A percentile compares a stretch with the other conserved stretches of the same genome.
Conservation (phyloP, 2,888 invertebrate species). For the Zygaena filipendulae region DNA sequence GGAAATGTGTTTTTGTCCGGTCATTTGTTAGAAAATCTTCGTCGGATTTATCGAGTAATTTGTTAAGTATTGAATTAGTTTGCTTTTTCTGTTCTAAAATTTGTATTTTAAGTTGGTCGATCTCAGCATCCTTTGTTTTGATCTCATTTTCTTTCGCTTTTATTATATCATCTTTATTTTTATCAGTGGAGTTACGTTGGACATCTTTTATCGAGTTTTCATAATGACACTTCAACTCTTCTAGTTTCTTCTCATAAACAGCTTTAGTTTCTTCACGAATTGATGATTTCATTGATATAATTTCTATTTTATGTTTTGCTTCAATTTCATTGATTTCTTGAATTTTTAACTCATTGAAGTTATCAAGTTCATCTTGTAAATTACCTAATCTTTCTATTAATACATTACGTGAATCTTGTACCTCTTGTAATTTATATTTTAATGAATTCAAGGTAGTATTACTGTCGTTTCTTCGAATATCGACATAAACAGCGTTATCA, state of each 20-base stretch:
- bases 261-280: conserved; percentile 31
- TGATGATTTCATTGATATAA: conserved; percentile 28
- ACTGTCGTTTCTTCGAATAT: conserved; percentile 25
- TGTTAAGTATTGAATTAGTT: conserved; percentile 28
- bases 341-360: conserved; percentile 31
- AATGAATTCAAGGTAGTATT: conserved; percentile 27
- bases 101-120: conserved; percentile 26
- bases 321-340: conserved; percentile 40
- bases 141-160: conserved; percentile 31
- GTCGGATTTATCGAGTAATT: conserved; percentile 27
- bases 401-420: conserved; percentile 31
- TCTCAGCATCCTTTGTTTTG: conserved; percentile 34
- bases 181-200: conserved; percentile 19
- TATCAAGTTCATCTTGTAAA: conserved; percentile 34
- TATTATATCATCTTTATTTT: conserved; percentile 25
- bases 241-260: conserved; percentile 33
- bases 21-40: conserved; percentile 21
- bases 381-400: conserved; percentile 31
- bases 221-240: conserved; percentile 28
- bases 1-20: conserved; percentile 27
- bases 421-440: conserved; percentile 35
- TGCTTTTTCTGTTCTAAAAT: conserved; percentile 36
- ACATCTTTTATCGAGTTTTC: conserved; percentile 29
- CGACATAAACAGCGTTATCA: conserved; percentile 28
- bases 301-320: conserved; percentile 36